Conservation (phyloP, 2,113 vertebrate genomes). For the Ia io region DNA sequence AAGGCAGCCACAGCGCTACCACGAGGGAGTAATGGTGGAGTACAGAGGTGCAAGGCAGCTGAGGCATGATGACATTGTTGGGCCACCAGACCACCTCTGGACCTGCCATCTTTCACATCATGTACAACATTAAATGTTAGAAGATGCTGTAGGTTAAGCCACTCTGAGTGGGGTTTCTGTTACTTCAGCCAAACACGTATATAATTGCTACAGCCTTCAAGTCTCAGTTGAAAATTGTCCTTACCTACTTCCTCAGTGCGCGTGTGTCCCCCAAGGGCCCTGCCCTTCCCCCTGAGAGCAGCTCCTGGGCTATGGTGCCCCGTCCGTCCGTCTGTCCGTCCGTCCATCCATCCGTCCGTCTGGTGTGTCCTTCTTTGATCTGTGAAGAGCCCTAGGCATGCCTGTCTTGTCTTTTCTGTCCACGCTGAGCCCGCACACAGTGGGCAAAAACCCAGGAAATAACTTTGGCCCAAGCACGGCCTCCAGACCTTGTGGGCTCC, state of each 20-base stretch:
- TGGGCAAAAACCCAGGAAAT: background rate
- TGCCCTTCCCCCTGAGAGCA: no score
- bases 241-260: background rate
- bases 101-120: background rate
- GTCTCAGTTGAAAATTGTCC: background rate
- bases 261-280: background rate
- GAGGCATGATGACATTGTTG: background rate
- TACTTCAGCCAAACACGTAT: background rate
- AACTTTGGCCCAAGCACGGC: background rate
- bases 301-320: background rate
- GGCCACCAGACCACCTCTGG: background rate
- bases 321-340: background rate
- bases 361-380: background rate
- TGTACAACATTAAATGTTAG: background rate
- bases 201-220: background rate
- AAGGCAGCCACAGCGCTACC: no score
- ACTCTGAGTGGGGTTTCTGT: background rate
- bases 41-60: background rate
- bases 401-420: background rate
- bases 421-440: background rate
- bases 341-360: background rate
- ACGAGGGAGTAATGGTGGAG: background rate
- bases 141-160: background rate
- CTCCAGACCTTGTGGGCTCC: background rate
- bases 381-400: background rate